Evolutionary conservation across 2,888 invertebrate genomes (phyloP), one percentile per base, ranked within the genome.

Genomic region (Polydrusus tereticollis): DNA sequence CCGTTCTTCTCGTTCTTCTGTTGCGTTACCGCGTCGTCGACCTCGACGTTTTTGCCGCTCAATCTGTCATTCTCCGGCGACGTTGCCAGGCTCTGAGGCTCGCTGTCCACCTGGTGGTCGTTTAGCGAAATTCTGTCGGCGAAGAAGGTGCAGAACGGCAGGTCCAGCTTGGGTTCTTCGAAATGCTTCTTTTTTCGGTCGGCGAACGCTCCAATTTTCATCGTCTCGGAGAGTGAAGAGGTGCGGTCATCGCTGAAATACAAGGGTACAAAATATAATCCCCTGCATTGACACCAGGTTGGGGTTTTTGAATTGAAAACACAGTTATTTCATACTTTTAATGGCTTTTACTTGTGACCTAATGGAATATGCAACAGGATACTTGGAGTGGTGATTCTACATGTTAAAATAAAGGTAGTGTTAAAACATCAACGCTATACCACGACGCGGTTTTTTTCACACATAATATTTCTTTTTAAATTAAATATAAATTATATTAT

Each of bases 171-270:
- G 38, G 89, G 87, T 66, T 82, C 82, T 36, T 82, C 82, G 36
- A 79, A 69, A 81, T 88, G 88, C 58, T 91, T 87, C 81, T 90
- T 90, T n/a, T 88, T 76, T 29, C 88, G 86, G 78, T 92, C 92
- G 5, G 92, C 93, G 84, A 94, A 94, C 0, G 94, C 94, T 45
- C 94, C 94, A 0, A 92, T 90, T 76, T 92, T 92, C 81, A 94
- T 87, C 0, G 93, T 92, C 78, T 92, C 92, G 69, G 90, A 90
- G 57, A 94, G 85, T 64, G 93, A 92, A 47, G 92, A 87, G 60
- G 88, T 88, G 77, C 89, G 91, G 78, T 92, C 92, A 36, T 92
- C 92, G 69, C 88, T 89, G 81, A 52, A 86, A 71, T 5, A 47
- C 41, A 71, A 36, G 7, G 12, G 36, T 8, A 12, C 1, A 38